Conservation (phyloP, 2,113 vertebrate genomes). For the Procavia capensis region DNA sequence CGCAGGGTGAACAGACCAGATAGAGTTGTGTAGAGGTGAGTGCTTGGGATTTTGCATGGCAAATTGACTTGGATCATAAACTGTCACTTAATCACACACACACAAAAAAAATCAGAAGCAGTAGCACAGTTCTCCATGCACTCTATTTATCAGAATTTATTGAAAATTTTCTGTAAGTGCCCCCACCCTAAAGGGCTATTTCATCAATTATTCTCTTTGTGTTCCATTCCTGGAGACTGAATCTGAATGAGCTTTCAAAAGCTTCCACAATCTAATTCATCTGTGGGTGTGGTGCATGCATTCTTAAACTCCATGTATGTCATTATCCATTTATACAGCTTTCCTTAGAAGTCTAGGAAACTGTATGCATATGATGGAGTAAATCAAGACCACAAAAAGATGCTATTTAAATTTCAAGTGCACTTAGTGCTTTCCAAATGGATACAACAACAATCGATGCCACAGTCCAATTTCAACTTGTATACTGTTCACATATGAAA, state of each 20-base stretch:
- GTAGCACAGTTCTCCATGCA: not conserved
- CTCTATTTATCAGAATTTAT: not conserved
- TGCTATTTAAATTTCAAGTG: slow-evolving; percentile 33
- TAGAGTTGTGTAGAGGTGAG: no score
- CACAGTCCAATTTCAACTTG: slow-evolving; percentile 11
- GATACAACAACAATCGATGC: slow-evolving; percentile 32
- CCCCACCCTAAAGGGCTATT: not conserved
- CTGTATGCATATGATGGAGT: slow-evolving; percentile 32
- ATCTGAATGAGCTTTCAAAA: not conserved
- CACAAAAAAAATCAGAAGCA: not conserved
- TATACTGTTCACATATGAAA: slow-evolving; percentile 11
- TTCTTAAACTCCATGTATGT: not conserved
- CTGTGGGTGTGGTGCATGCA: not conserved
- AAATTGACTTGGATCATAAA: no score
- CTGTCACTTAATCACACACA: no score
- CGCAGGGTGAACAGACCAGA: no score
- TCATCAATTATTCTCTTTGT: not conserved
- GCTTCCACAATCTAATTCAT: not conserved
- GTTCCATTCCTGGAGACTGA: not conserved
- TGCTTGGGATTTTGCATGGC: no score
- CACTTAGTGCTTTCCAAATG: slow-evolving; percentile 16
- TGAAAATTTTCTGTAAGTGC: not conserved
- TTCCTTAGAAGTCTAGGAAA: slow-evolving; percentile 22
- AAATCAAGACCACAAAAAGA: not conserved
- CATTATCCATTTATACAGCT: not conserved